These are phyloP conservation scores for Battus philenor DNA, from an alignment of 1,140 invertebrate genomes.

Conservation along the genomic window DNA sequence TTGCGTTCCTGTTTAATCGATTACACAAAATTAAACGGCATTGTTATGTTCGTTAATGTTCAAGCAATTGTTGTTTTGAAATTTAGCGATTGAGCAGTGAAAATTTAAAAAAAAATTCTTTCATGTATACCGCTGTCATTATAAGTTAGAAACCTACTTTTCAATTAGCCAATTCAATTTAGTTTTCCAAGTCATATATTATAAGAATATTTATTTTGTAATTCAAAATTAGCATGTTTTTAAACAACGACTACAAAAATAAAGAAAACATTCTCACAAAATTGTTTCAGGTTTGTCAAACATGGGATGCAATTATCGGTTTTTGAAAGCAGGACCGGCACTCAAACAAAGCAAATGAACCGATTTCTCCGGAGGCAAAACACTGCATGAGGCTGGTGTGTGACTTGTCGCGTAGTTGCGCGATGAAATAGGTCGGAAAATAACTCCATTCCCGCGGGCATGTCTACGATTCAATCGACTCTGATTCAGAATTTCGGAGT, in stretches of 20 bases:
- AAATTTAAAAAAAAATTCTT: too few relatives aligned
- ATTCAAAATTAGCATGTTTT: too few relatives aligned
- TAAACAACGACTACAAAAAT: too few relatives aligned
- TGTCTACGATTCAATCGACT: conserved; percentile 66
- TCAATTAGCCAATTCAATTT: too few relatives aligned
- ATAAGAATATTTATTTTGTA: too few relatives aligned
- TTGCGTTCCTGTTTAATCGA: conserved; percentile 11
- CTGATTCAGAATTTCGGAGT: conserved; percentile 69
- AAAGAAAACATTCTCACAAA: too few relatives aligned
- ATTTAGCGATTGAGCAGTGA: too few relatives aligned
- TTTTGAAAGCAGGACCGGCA: conserved; percentile 28
- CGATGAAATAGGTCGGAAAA: conserved; percentile 68
- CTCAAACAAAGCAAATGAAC: conserved; percentile 59
- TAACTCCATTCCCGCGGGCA: conserved; percentile 60
- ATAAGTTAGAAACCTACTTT: too few relatives aligned
- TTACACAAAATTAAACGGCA: conserved; percentile 11
- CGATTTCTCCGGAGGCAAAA: conserved; percentile 61
- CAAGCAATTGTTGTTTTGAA: too few relatives aligned
- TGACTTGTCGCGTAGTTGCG: conserved; percentile 44
- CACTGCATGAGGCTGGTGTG: conserved; percentile 38
- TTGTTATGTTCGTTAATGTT: background rate
- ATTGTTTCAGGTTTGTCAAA: conserved; percentile 10
- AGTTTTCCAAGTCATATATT: too few relatives aligned
- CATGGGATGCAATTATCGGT: conserved; percentile 13
- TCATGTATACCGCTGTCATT: too few relatives aligned